phyloP scores from a whole-genome alignment of 37 sponge, comb jelly and placozoan species.

The Corticium candelabrum region DNA sequence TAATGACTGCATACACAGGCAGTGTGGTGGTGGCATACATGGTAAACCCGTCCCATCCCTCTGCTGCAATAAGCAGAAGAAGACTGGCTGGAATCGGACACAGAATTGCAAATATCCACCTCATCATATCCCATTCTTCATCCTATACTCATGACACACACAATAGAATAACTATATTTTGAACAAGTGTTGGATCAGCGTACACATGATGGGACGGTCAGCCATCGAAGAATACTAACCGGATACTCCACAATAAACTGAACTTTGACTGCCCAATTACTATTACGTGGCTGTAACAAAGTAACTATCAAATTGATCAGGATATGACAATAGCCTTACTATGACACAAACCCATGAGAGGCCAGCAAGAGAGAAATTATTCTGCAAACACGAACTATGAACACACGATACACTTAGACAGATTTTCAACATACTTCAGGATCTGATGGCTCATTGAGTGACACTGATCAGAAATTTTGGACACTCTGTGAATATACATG shows the following conservation, averaged over 20 bases:
- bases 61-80: slow-evolving; percentile 38
- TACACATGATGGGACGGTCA: slow-evolving; percentile 65
- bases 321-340: background rate
- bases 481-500: no score
- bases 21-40: slow-evolving; percentile 20
- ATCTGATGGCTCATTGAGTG: no score
- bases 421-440: no score
- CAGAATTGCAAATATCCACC: slow-evolving; percentile 47
- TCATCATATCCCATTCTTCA: slow-evolving; percentile 51
- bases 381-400: background rate
- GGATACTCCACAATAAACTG: slow-evolving; percentile 79
- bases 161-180: background rate
- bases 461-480: no score
- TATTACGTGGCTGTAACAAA: slow-evolving; percentile 42
- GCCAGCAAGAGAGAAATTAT: background rate
- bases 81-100: slow-evolving; percentile 63
- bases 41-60: slow-evolving; percentile 53
- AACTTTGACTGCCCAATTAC: slow-evolving; percentile 49
- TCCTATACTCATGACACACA: slow-evolving; percentile 26
- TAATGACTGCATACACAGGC: slow-evolving; percentile 42
- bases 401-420: no score
- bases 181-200: background rate
- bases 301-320: background rate
- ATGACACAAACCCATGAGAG: slow-evolving; percentile 14
- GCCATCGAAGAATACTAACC: slow-evolving; percentile 65